A percentile compares a stretch with the other conserved stretches of the same genome.
phyloP scores from a whole-genome alignment of 2,888 invertebrate species.

The Nephrotoma guestfalica region DNA sequence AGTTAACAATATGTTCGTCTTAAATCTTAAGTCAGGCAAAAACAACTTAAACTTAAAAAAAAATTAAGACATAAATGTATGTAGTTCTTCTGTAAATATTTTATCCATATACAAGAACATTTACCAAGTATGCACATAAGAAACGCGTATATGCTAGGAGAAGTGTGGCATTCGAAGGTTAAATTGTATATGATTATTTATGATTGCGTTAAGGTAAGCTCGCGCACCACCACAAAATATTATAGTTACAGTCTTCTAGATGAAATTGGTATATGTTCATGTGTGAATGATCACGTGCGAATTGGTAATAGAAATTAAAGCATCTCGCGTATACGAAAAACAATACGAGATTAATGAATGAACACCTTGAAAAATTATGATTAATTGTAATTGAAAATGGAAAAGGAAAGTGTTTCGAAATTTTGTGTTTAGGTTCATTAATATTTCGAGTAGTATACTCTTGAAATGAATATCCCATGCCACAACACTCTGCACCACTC shows the following conservation, averaged over 20 bases:
- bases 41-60: neutral
- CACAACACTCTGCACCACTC: neutral
- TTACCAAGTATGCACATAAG: neutral
- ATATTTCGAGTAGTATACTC: neutral
- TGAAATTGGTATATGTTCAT: neutral
- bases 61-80: neutral
- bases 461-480: neutral
- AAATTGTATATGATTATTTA: neutral
- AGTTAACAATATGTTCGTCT: neutral
- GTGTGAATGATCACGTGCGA: neutral
- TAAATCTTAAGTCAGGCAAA: neutral
- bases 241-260: neutral
- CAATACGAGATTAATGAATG: neutral
- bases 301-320: neutral
- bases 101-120: neutral
- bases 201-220: neutral
- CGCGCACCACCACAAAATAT: neutral
- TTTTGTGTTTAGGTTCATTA: neutral
- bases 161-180: neutral
- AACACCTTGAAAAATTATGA: neutral
- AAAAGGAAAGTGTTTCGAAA: neutral
- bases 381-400: neutral
- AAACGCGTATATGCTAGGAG: neutral
- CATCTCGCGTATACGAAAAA: neutral
- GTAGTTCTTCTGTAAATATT: neutral